Conservation (phyloP, 2,797 vertebrate species). For the Poecilia gillii region DNA sequence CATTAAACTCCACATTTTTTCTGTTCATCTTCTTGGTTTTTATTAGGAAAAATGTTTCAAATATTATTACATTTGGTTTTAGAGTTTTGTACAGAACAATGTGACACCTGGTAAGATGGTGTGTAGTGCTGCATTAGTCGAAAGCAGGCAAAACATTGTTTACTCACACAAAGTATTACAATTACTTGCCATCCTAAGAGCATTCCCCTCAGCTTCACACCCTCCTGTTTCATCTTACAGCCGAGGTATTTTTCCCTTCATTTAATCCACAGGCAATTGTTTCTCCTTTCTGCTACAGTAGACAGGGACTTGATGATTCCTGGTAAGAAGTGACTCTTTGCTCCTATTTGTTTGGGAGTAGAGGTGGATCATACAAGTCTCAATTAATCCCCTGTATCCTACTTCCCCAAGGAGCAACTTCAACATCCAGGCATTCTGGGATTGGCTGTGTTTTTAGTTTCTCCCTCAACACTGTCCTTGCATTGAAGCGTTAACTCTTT, state of each 20-base stretch:
- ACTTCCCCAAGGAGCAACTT: not conserved
- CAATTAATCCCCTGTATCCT: not conserved
- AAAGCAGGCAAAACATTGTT: not conserved
- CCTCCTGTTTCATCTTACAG: not conserved
- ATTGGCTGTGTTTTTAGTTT: not conserved
- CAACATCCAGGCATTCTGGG: not conserved
- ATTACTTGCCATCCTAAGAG: not conserved
- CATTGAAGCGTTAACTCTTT: not conserved
- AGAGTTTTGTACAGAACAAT: not conserved
- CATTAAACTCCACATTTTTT: not conserved
- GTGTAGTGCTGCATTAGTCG: not conserved
- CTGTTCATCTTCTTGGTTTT: not conserved
- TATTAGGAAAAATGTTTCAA: not conserved
- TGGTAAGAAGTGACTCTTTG: not conserved
- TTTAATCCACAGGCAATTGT: constrained; percentile 1
- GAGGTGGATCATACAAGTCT: not conserved
- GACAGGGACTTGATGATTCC: not conserved
- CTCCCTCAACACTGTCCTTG: not conserved
- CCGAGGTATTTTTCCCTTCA: not conserved
- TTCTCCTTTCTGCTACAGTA: not conserved
- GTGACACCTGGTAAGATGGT: not conserved
- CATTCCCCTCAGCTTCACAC: not conserved
- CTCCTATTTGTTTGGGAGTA: not conserved
- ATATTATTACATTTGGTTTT: not conserved
- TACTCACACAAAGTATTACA: not conserved